These are phyloP conservation scores for Siphamia tubifer DNA, from an alignment of 2,113 vertebrate genomes.

Conservation along the genomic window DNA sequence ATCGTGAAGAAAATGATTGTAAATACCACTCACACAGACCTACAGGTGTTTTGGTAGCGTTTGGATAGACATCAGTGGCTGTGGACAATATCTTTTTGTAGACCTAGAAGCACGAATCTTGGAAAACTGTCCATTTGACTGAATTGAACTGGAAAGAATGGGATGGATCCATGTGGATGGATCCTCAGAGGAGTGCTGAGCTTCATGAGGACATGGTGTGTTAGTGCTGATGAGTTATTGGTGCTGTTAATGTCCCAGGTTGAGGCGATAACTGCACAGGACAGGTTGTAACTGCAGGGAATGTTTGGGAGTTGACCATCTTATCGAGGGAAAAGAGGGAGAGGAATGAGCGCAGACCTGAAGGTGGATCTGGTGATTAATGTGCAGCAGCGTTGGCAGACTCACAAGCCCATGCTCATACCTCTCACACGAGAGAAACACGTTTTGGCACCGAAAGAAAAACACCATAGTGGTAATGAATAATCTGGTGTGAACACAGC, in stretches of 20 bases:
- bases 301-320: conserved; percentile 8
- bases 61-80: no score
- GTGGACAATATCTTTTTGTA: no score
- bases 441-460: conserved; percentile 14
- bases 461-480: conserved; percentile 9
- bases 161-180: no score
- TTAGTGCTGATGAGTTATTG: no score
- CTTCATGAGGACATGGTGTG: no score
- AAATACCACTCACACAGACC: no score
- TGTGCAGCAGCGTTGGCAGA: not conserved
- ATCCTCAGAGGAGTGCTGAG: no score
- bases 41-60: no score
- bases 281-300: not conserved
- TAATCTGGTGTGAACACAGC: conserved; percentile 22
- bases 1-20: no score
- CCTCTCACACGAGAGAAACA: conserved; percentile 5
- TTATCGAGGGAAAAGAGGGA: not conserved
- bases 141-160: no score
- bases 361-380: conserved; percentile 31
- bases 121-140: no score
- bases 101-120: no score
- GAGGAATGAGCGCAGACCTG: not conserved
- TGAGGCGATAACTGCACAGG: conserved; percentile 10
- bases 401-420: not conserved
- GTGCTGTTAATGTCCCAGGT: not conserved